Percentiles rank a stretch among this genome's conserved stretches.
phyloP scores from a whole-genome alignment of 2,888 invertebrate genomes.

The Creontiades dilutus region DNA sequence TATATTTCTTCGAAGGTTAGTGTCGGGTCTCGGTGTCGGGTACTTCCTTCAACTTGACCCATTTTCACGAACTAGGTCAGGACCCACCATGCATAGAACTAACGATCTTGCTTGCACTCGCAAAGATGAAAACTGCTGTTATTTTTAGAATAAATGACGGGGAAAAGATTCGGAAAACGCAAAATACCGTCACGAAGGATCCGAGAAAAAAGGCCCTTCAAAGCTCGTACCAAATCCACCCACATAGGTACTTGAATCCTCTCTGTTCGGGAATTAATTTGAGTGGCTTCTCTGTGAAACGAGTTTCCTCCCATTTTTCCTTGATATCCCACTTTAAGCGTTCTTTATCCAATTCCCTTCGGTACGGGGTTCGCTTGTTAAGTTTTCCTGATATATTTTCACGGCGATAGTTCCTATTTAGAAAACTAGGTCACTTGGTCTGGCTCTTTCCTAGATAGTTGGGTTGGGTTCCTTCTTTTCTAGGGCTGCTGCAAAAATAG shows the following conservation, averaged over 20 bases:
- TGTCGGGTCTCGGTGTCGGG: no score
- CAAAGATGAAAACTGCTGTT: no score
- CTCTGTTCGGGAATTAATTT: background rate
- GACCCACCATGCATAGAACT: no score
- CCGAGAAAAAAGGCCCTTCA: conserved; percentile 11
- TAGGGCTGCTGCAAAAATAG: no score
- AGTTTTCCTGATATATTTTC: conserved; percentile 2
- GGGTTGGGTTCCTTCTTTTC: background rate
- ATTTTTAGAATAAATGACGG: no score
- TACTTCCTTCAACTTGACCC: no score
- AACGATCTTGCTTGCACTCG: no score
- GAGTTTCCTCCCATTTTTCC: background rate
- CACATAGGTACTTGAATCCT: conserved; percentile 29
- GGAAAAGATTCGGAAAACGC: no score
- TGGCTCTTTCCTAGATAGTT: background rate
- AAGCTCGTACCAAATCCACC: background rate
- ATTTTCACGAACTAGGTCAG: no score
- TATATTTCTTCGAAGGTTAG: no score
- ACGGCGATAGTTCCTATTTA: background rate
- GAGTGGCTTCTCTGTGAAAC: background rate
- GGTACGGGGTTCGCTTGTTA: background rate
- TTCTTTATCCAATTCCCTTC: background rate
- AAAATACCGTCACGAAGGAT: background rate
- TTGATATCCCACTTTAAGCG: background rate
- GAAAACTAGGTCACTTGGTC: conserved; percentile 16